Percentiles rank a stretch among this genome's conserved stretches.
These are phyloP conservation scores for Anseranas semipalmata DNA, from an alignment of 2,113 vertebrate species.

Conservation along the genomic window DNA sequence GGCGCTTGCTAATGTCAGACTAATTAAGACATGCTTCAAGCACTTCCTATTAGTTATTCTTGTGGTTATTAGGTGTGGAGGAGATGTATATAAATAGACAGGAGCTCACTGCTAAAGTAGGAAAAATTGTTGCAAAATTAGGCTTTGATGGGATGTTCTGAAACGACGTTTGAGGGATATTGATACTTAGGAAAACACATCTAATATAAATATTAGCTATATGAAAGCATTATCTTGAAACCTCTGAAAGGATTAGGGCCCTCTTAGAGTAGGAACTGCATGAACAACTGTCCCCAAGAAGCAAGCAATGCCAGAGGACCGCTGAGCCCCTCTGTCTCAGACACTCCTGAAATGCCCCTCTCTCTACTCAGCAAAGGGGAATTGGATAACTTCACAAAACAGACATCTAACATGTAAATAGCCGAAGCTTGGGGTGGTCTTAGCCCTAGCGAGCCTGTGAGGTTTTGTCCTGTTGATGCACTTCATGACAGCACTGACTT, in stretches of 20 bases:
- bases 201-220: background rate
- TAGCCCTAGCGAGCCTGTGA: background rate
- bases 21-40: conserved; percentile 46
- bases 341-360: background rate
- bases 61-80: conserved; percentile 41
- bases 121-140: background rate
- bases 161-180: background rate
- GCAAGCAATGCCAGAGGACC: background rate
- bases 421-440: background rate
- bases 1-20: conserved; percentile 39
- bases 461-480: background rate
- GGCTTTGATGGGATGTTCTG: background rate
- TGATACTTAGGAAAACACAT: background rate
- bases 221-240: background rate
- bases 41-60: conserved; percentile 42
- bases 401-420: background rate
- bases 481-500: background rate
- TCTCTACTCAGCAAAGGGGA: background rate
- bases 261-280: background rate
- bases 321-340: background rate
- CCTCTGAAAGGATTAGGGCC: background rate
- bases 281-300: background rate
- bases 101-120: background rate
- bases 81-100: conserved; percentile 37
- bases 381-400: background rate